Base-by-base conservation (phyloP, 2,888 invertebrate species). In the Oxyteleia sp. region DNA sequence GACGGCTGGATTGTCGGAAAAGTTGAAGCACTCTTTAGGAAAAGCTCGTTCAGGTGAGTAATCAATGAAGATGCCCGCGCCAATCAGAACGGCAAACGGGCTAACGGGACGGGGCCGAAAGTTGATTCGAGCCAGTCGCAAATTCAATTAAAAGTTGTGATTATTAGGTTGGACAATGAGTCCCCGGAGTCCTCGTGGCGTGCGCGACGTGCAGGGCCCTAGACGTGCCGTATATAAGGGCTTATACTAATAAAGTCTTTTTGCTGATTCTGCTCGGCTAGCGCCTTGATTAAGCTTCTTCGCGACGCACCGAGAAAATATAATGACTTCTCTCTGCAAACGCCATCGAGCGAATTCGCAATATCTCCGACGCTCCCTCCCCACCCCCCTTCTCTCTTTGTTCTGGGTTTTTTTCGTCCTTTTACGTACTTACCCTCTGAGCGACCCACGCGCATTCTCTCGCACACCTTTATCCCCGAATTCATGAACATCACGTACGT, bases 61-160 rank as follows among this genome's bases (percentile, higher is more conserved):
- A 86, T 88, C 84, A 84, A 55, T 87, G 86, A 86, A 85, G 71
- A 86, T 86, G 86, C 79, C 86, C 79, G 86, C 84, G 85, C 85
- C 90, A 91, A 91, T 90, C 90, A 90, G 89, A 87, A 86, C 81
- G 55, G 43, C 80, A 80, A 80, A 80, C 80, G 80, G 72, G 53
- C 75, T 84, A 86, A 78, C 83, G 81, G 87, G 75, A 87, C 84
- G 66, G 55, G 86, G 87, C 86, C 87, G 86, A 91, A 90, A 90
- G 89, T 91, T 91, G 89, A 91, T 90, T 90, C 88, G 88, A 87
- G 88, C 81, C 85, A 86, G 88, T 90, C 89, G 89, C 89, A 91
- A 91, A 92, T 93, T 92, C 91, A 93, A 92, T 92, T 93, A 92
- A 93, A 93, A 93, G 90, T 93, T 93, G 90, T 89, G 91, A 89